Percentiles rank a stretch among this genome's conserved stretches.
Evolutionary conservation across 2,888 invertebrate genomes (phyloP).

Genomic region (Sphaeridia pumilis): DNA sequence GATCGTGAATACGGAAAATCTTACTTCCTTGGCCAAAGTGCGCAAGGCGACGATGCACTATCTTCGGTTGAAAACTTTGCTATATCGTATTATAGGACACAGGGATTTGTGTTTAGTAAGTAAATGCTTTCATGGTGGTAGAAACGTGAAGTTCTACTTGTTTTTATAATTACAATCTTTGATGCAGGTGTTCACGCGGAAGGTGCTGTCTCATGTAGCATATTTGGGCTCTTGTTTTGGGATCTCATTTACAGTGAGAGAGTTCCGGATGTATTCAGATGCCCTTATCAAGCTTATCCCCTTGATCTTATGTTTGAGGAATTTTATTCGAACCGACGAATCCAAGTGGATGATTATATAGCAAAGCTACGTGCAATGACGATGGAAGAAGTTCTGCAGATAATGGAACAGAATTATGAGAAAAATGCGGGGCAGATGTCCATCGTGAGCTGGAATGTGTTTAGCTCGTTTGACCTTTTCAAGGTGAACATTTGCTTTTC

Average conservation of each 20-base stretch:
- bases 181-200: constrained; percentile 59
- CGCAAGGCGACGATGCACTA: constrained; percentile 40
- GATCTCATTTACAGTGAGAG: constrained; percentile 55
- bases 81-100: constrained; percentile 44
- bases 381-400: constrained; percentile 41
- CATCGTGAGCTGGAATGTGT: constrained; percentile 44
- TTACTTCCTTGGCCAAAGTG: constrained; percentile 28
- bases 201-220: constrained; percentile 50
- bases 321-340: constrained; percentile 56
- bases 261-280: constrained; percentile 43
- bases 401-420: constrained; percentile 42
- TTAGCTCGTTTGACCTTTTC: constrained; percentile 38
- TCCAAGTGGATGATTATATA: constrained; percentile 47
- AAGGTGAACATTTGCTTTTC: constrained; percentile 33
- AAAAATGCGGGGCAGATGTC: constrained; percentile 39
- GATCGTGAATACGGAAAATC: constrained; percentile 25
- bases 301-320: constrained; percentile 54
- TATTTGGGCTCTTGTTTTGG: constrained; percentile 64
- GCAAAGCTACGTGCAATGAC: constrained; percentile 39
- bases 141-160: background rate
- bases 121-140: background rate
- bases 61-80: constrained; percentile 49
- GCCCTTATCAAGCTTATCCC: constrained; percentile 50
- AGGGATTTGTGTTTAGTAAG: constrained; percentile 44
- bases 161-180: constrained; percentile 1